phyloP scores from a whole-genome alignment of 2,113 vertebrate species.

The Gobius niger region DNA sequence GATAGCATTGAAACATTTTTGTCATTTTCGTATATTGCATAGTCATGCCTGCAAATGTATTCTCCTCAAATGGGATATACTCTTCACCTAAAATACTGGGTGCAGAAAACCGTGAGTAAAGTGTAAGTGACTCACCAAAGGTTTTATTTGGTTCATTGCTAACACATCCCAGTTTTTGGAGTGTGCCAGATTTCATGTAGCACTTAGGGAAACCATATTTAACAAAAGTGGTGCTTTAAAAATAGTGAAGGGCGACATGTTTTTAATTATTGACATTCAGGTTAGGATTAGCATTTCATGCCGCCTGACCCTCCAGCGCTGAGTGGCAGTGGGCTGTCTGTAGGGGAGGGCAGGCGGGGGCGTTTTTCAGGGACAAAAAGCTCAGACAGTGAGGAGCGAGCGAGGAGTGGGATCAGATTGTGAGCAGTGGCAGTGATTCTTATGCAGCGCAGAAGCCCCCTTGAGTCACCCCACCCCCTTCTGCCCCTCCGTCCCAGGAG shows the following conservation, averaged over 20 bases:
- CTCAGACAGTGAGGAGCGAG: background rate
- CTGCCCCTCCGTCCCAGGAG: slow-evolving; percentile 79
- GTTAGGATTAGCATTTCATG: slow-evolving; percentile 76
- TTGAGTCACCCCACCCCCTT: slow-evolving; percentile 68
- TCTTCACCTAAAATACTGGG: too few species aligned
- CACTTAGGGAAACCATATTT: background rate
- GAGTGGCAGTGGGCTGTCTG: slow-evolving; percentile 66
- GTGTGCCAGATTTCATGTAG: background rate
- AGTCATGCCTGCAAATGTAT: too few species aligned
- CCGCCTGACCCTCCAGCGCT: slow-evolving; percentile 76
- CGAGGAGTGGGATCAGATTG: slow-evolving; percentile 40
- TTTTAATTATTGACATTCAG: slow-evolving; percentile 72
- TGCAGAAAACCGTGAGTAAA: too few species aligned
- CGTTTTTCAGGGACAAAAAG: slow-evolving; percentile 51
- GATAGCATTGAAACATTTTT: too few species aligned
- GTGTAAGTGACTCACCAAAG: too few species aligned
- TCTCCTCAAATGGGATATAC: too few species aligned
- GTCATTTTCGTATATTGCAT: too few species aligned
- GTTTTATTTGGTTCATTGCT: too few species aligned
- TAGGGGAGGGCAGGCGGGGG: background rate
- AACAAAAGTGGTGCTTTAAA: slow-evolving; percentile 19
- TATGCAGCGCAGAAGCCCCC: slow-evolving; percentile 82
- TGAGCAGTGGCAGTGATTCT: slow-evolving; percentile 78
- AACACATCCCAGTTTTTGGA: background rate
- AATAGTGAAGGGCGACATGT: slow-evolving; percentile 65